Evolutionary conservation across 1,140 invertebrate species (phyloP).

Genomic region (Manduca sexta): DNA sequence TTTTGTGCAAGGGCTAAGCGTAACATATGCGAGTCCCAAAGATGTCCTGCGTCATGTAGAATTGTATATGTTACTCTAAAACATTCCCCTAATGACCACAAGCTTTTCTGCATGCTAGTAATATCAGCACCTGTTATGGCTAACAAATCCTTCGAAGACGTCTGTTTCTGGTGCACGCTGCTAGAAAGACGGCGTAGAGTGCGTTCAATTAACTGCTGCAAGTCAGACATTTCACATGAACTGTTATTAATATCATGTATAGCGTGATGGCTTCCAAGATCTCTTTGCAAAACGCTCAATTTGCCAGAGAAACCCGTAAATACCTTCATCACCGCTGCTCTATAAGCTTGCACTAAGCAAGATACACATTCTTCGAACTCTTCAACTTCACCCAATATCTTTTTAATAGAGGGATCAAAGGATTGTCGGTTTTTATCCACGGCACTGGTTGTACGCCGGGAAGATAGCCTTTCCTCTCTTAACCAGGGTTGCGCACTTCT

Average conservation of each 20-base stretch:
- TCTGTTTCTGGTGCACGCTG: conserved; percentile 4
- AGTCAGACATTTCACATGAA: conserved; percentile 11
- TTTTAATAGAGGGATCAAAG: conserved; percentile 4
- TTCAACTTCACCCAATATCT: conserved; percentile 16
- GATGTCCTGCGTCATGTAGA: conserved; percentile 38
- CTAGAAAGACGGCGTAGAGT: conserved; percentile 12
- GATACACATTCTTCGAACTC: conserved; percentile 29
- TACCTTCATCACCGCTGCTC: conserved; percentile 27
- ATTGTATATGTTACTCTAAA: conserved; percentile 39
- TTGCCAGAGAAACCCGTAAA: conserved; percentile 29
- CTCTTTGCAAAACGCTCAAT: conserved; percentile 29
- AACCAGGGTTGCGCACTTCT: conserved; percentile 22
- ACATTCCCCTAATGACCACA: conserved; percentile 32
- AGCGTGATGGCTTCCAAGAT: conserved; percentile 17
- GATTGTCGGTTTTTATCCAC: conserved; percentile 5
- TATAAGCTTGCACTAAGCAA: conserved; percentile 34
- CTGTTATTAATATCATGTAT: conserved; percentile 11
- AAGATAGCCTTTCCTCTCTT: conserved; percentile 4
- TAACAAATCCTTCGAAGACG: conserved; percentile 4
- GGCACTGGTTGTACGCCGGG: conserved; percentile 19
- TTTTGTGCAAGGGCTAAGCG: conserved; percentile 43
- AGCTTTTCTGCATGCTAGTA: conserved; percentile 35
- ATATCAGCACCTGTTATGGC: conserved; percentile 22
- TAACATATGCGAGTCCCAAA: conserved; percentile 47
- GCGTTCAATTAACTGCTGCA: conserved; percentile 29